Evolutionary conservation across 2,888 invertebrate species (phyloP).

Genomic region (Nomada hirtipes): DNA sequence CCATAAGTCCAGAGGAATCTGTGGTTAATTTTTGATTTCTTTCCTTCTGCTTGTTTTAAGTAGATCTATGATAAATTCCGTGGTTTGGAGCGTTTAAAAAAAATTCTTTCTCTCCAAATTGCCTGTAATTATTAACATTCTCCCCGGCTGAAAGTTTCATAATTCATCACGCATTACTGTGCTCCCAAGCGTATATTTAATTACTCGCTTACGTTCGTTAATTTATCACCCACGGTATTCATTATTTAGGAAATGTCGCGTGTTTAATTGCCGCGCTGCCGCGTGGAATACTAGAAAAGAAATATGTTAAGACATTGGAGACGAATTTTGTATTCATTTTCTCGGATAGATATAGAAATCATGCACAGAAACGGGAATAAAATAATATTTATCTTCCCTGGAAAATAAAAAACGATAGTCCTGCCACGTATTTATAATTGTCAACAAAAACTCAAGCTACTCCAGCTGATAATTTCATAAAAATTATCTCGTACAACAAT

Average conservation of each 20-base stretch:
- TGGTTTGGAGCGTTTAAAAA: neutral
- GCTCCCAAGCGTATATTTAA: conserved; percentile 17
- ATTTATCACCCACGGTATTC: conserved; percentile 16
- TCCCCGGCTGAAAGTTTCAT: neutral
- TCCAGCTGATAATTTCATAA: neutral
- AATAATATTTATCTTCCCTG: too few species aligned
- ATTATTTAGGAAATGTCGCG: conserved; percentile 6
- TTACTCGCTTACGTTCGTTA: conserved; percentile 14
- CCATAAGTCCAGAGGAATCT: neutral
- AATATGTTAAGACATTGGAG: neutral
- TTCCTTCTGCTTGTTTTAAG: neutral
- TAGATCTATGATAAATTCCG: neutral
- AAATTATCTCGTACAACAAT: neutral
- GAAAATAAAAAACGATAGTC: too few species aligned
- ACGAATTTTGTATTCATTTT: neutral
- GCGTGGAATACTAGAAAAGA: neutral
- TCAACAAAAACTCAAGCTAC: neutral
- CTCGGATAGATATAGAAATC: too few species aligned
- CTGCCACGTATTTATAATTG: too few species aligned
- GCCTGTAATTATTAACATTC: neutral
- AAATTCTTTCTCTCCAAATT: neutral
- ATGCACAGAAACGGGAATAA: too few species aligned
- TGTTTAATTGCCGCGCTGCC: neutral
- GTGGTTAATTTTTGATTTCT: neutral
- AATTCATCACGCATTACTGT: neutral